phyloP scores from a whole-genome alignment of 2,113 vertebrate genomes.

The Orcinus orca region DNA sequence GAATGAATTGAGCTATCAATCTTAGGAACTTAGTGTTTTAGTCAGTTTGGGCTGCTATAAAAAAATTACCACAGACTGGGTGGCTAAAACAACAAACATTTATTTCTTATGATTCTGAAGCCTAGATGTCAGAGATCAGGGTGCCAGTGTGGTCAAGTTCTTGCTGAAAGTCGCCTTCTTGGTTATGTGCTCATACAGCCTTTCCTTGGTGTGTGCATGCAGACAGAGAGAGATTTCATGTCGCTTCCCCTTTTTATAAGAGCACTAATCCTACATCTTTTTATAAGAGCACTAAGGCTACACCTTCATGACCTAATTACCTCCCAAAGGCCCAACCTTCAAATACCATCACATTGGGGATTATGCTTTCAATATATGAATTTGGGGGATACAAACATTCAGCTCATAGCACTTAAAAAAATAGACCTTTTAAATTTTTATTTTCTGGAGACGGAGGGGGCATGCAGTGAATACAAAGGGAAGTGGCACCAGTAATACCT shows the following conservation, averaged over 20 bases:
- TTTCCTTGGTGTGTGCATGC: neutral
- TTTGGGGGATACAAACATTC: neutral
- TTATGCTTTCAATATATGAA: neutral
- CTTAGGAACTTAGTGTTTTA: neutral
- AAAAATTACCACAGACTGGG: neutral
- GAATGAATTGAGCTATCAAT: neutral
- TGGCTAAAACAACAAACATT: neutral
- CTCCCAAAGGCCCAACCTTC: neutral
- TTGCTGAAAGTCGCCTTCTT: neutral
- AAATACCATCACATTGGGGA: neutral
- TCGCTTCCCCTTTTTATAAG: neutral
- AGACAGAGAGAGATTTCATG: neutral
- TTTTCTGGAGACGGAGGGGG: neutral
- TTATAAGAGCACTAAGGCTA: no score
- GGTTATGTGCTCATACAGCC: neutral
- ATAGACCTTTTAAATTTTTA: neutral
- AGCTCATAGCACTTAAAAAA: neutral
- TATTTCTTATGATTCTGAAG: neutral
- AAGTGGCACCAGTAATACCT: neutral
- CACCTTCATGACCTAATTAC: neutral
- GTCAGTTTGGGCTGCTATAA: neutral
- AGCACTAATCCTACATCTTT: no score
- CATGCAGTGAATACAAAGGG: neutral
- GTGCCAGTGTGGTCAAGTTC: no score
- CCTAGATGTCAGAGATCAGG: neutral